Evolutionary conservation across 1,140 invertebrate genomes (phyloP).

Genomic region (Araneus ventricosus): DNA sequence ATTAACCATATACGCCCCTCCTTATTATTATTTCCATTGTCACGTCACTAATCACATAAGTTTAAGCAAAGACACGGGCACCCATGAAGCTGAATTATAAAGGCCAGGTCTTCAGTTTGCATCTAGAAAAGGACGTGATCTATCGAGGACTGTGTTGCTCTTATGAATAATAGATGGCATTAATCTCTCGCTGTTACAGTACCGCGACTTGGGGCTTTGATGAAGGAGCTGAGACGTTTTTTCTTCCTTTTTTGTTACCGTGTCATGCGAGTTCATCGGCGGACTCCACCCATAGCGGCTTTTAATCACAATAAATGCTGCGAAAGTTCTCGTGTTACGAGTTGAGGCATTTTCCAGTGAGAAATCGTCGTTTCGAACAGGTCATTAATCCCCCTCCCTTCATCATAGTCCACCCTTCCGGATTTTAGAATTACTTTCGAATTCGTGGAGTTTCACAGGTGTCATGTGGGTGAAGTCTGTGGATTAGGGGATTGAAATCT

Average conservation of each 20-base stretch:
- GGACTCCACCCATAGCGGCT: slow-evolving; percentile 49
- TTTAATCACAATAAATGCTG: slow-evolving; percentile 65
- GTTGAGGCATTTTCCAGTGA: slow-evolving; percentile 29
- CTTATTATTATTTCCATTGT: slow-evolving; percentile 4
- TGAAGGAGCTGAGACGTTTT: slow-evolving; percentile 29
- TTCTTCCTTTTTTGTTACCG: not conserved
- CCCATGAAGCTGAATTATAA: slow-evolving; percentile 15
- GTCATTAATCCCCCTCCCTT: slow-evolving; percentile 12
- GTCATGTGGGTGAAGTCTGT: not conserved
- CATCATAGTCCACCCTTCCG: not conserved
- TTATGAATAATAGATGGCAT: slow-evolving; percentile 70
- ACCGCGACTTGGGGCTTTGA: slow-evolving; percentile 26
- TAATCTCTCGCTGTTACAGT: slow-evolving; percentile 40
- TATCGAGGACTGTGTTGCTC: slow-evolving; percentile 1
- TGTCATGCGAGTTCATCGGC: slow-evolving; percentile 1
- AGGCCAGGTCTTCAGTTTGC: not conserved
- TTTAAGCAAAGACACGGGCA: not conserved
- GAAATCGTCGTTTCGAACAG: not conserved
- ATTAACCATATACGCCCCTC: no score
- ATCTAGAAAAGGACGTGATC: slow-evolving; percentile 28
- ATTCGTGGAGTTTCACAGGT: not conserved
- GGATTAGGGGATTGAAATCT: not conserved
- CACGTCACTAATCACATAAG: not conserved
- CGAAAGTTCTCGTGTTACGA: slow-evolving; percentile 38
- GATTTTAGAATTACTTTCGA: not conserved